Conservation (phyloP, 2,888 invertebrate genomes). For the Sinotaia quadrata region DNA sequence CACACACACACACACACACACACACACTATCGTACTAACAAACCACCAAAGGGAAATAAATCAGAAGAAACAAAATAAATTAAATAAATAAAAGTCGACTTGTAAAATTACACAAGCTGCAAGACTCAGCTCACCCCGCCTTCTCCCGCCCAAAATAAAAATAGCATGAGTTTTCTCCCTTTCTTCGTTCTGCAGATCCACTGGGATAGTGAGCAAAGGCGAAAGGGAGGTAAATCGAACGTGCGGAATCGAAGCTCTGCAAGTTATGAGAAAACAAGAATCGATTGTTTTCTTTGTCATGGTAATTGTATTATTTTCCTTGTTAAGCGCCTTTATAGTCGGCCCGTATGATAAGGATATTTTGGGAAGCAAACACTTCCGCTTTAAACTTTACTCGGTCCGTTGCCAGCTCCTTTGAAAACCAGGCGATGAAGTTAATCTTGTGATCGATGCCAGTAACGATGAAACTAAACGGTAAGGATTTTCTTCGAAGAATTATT, state of each 20-base stretch:
- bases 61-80: no score
- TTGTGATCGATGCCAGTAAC: no score
- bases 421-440: no score
- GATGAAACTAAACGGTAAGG: no score
- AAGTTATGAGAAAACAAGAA: not conserved
- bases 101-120: no score
- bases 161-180: constrained; percentile 1
- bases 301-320: not conserved
- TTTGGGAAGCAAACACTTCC: not conserved
- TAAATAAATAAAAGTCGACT: no score
- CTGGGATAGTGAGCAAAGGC: not conserved
- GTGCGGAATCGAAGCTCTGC: not conserved
- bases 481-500: no score
- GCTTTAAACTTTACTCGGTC: no score
- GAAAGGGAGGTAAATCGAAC: not conserved
- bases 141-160: no score
- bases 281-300: not conserved
- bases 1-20: not conserved
- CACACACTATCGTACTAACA: not conserved
- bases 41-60: no score
- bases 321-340: not conserved
- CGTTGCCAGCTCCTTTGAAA: no score
- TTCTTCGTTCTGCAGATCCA: not conserved
- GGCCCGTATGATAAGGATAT: not conserved
- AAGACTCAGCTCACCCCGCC: no score